These are phyloP conservation scores for Deroplatys truncata DNA, from an alignment of 2,888 invertebrate genomes.

Conservation along the genomic window DNA sequence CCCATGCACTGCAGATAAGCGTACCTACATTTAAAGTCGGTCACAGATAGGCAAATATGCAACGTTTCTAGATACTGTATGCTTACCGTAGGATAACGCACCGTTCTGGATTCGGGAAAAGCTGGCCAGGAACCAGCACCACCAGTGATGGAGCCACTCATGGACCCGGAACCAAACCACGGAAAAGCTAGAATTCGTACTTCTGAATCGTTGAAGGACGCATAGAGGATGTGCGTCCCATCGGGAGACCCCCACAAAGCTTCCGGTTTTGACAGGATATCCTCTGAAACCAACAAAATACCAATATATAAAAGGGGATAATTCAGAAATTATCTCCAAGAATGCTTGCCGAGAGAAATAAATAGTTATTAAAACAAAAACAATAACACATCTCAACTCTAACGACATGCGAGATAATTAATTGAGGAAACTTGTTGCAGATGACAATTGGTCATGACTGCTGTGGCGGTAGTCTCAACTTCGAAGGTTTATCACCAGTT, in stretches of 20 bases:
- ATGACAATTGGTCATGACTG: too few relatives aligned
- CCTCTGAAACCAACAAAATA: constrained; percentile 57
- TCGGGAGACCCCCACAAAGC: constrained; percentile 85
- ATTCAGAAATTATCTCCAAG: too few relatives aligned
- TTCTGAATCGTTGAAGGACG: constrained; percentile 77
- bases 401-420: too few relatives aligned
- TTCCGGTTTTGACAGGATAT: constrained; percentile 72
- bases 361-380: too few relatives aligned
- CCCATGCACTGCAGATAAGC: too few relatives aligned
- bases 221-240: constrained; percentile 79
- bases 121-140: constrained; percentile 39
- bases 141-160: constrained; percentile 47
- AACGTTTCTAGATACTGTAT: not conserved
- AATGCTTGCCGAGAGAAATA: too few relatives aligned
- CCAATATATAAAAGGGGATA: not conserved
- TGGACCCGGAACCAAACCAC: constrained; percentile 69
- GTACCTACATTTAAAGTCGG: too few relatives aligned
- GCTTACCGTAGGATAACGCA: constrained; percentile 78
- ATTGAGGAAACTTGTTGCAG: too few relatives aligned
- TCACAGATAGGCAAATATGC: too few relatives aligned
- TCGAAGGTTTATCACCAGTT: too few relatives aligned
- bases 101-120: constrained; percentile 74
- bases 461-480: too few relatives aligned
- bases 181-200: constrained; percentile 76
- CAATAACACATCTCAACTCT: too few relatives aligned